Conservation (phyloP, 2,113 vertebrate species). For the Archilochus colubris region DNA sequence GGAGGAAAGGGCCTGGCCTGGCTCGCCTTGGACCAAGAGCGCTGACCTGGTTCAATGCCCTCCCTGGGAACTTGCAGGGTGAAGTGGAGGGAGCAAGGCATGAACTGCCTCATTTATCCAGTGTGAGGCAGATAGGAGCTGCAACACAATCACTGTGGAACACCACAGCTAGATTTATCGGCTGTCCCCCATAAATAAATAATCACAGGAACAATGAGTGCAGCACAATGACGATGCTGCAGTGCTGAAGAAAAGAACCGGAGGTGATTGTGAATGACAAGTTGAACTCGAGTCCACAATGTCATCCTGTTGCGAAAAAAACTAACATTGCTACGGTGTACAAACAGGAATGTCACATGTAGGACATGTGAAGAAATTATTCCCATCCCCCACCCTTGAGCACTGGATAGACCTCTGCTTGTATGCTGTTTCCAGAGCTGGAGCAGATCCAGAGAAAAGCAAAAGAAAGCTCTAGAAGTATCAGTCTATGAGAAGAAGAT, state of each 20-base stretch:
- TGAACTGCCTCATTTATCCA: not conserved
- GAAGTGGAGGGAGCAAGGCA: not conserved
- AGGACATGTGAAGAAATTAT: conserved; percentile 18
- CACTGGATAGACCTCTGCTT: not conserved
- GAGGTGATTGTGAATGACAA: conserved; percentile 46
- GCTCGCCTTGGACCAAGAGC: not conserved
- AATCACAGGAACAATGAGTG: conserved; percentile 32
- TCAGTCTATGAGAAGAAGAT: not conserved
- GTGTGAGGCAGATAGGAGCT: not conserved
- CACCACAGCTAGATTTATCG: conserved; percentile 22
- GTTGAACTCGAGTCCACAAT: conserved; percentile 50
- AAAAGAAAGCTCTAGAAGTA: conserved; percentile 46
- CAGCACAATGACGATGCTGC: not conserved
- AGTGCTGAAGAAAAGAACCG: conserved; percentile 7
- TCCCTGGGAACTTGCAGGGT: conserved; percentile 9
- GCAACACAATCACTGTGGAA: not conserved
- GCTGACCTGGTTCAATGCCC: conserved; percentile 18
- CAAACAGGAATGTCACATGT: conserved; percentile 28
- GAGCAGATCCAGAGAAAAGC: not conserved
- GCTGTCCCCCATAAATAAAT: conserved; percentile 46
- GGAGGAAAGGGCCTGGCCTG: not conserved
- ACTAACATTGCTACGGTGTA: conserved; percentile 48
- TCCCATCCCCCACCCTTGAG: not conserved
- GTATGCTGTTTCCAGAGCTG: not conserved
- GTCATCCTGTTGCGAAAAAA: conserved; percentile 64